Conservation (phyloP, 2,888 invertebrate species). For the Frankliniella intonsa region DNA sequence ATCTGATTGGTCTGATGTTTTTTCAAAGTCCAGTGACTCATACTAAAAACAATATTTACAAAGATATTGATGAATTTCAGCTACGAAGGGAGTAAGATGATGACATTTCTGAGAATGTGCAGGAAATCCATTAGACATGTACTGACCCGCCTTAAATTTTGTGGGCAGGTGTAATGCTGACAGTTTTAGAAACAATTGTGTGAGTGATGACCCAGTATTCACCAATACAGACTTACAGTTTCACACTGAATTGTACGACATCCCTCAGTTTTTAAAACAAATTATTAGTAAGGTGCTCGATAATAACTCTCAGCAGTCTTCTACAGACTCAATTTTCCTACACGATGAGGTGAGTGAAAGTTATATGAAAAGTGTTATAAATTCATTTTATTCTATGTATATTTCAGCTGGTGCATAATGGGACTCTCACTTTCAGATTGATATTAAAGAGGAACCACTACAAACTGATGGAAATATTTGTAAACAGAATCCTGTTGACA, state of each 20-base stretch:
- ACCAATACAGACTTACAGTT: neutral
- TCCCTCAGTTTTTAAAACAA: neutral
- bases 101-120: no score
- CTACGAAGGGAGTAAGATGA: no score
- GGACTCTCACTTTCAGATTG: neutral
- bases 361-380: no score
- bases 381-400: neutral
- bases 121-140: no score
- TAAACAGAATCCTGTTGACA: neutral
- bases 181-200: neutral
- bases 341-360: neutral
- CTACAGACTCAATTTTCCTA: neutral
- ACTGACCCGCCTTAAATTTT: neutral
- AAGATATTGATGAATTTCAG: no score
- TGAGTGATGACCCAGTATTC: neutral
- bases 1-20: no score
- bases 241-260: neutral
- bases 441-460: neutral
- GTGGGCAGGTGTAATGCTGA: neutral
- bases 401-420: neutral
- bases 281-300: neutral
- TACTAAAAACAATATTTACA: no score
- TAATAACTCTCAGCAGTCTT: neutral
- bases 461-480: neutral
- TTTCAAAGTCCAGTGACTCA: no score